These are phyloP conservation scores for Artemia franciscana DNA, from an alignment of 1,140 invertebrate genomes.

Conservation along the genomic window DNA sequence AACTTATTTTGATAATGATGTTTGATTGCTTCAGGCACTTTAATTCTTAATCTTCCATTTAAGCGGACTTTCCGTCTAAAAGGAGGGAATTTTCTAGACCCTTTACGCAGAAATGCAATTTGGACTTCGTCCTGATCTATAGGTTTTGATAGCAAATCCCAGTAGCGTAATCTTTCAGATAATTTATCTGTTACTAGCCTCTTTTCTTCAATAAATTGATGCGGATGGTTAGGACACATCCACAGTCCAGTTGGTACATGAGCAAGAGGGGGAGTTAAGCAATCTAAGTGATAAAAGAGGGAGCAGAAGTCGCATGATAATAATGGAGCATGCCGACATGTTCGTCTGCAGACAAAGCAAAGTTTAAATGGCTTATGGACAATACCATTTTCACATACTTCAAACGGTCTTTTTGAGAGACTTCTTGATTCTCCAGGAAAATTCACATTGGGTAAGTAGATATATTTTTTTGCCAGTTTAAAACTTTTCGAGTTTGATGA, in stretches of 20 bases:
- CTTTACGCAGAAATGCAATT: conserved; percentile 54
- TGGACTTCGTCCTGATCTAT: conserved; percentile 64
- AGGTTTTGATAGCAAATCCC: conserved; percentile 38
- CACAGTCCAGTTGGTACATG: conserved; percentile 59
- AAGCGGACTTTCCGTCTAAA: conserved; percentile 32
- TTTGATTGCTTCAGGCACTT: background rate
- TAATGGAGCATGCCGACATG: conserved; percentile 53
- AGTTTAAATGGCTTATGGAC: conserved; percentile 55
- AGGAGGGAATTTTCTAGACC: conserved; percentile 41
- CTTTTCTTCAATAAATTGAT: conserved; percentile 50
- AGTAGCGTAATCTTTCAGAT: conserved; percentile 55
- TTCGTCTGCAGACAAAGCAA: conserved; percentile 59
- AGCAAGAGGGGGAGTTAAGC: conserved; percentile 71
- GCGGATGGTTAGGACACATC: conserved; percentile 93
- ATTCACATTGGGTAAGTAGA: conserved; percentile 8
- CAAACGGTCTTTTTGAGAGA: conserved; percentile 29
- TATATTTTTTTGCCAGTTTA: conserved; percentile 6
- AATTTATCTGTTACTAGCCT: conserved; percentile 37
- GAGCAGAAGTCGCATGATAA: conserved; percentile 85
- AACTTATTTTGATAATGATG: background rate
- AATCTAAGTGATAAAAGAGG: conserved; percentile 70
- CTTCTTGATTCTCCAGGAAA: conserved; percentile 14
- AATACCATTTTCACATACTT: conserved; percentile 41
- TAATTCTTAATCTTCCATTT: conserved; percentile 3
- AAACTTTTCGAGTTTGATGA: background rate